These are phyloP conservation scores for Bradypodion pumilum DNA, from an alignment of 2,797 vertebrate genomes.

Conservation along the genomic window DNA sequence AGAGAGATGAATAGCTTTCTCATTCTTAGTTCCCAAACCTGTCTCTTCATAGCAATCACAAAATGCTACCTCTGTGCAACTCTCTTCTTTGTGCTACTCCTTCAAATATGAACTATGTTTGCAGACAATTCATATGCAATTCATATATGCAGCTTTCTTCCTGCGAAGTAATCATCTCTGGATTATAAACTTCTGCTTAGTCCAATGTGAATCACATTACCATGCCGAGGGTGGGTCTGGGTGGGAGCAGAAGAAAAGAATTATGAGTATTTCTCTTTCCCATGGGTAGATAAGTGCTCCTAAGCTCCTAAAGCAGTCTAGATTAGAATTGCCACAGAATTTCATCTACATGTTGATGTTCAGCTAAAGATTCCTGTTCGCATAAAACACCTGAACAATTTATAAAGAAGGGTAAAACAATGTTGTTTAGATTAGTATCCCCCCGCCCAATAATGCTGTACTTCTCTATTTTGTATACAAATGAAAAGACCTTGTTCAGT, in stretches of 20 bases:
- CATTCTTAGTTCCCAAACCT: background rate
- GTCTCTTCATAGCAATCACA: background rate
- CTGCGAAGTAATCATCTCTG: constrained; percentile 12
- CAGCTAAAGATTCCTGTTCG: background rate
- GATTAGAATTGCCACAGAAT: constrained; percentile 8
- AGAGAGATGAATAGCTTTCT: background rate
- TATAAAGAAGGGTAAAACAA: background rate
- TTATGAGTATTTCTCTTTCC: background rate
- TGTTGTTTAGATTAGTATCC: background rate
- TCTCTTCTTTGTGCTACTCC: background rate
- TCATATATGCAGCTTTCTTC: constrained; percentile 13
- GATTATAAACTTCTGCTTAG: constrained; percentile 16
- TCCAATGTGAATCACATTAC: constrained; percentile 23
- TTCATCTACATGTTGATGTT: constrained; percentile 10
- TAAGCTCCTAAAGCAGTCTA: background rate
- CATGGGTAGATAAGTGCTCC: background rate
- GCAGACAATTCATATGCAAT: background rate
- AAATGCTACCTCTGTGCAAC: background rate
- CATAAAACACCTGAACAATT: constrained; percentile 5
- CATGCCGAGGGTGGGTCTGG: constrained; percentile 4
- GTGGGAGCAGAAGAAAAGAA: background rate
- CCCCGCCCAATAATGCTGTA: background rate
- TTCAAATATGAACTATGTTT: background rate
- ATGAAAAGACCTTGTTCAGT: background rate
- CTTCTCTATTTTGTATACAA: background rate